Base-by-base conservation (phyloP, 1,140 invertebrate genomes). In the Apis cerana region DNA sequence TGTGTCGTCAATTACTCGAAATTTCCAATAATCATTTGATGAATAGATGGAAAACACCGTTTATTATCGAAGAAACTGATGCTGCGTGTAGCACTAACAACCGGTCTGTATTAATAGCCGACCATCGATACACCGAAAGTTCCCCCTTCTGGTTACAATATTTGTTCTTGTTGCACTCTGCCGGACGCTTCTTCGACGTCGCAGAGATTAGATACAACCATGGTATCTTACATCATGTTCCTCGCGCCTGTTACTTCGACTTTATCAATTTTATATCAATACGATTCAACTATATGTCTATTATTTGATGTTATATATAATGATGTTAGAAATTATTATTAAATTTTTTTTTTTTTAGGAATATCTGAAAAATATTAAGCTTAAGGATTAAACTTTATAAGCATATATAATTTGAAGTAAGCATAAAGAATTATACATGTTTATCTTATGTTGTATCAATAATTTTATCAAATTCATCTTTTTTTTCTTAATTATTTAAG, bases 131-230 rank as follows among this genome's bases (percentile, higher is more conserved):
- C 75, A 80, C 75, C 86, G 79, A 88, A 88, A 72, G 79, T 87
- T 85, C 85, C 71, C 83, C 86, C 79, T 82, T 79, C 64, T 77
- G 72, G 21, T 59, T 75, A 75, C 64, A 80, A 58, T 88, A 88
- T 88, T 88, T 88, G 82, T 59, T 87, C 77, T 84, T 48, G 58
- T 75, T 80, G 78, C 77, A 52, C 64, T 75, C 64, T 43, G 61
- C n/a, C 69, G 71, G 62, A 64, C 71, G 74, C 48, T 77, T 23
- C 69, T 79, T 59, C 67, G 23, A 1, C 58, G 52, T 54, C 43
- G 64, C 15, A 12, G 50, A 88, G 86, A 88, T 88, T 88, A 88
- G 86, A 88, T 87, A 88, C 64, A 87, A 85, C 43, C 21, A n/a
- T 54, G 52, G 75, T 87, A 87, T 87, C 85, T 72, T 80, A 64